Percentiles rank a stretch among this genome's conserved stretches.
These are phyloP conservation scores for Metellina segmentata DNA, from an alignment of 2,888 invertebrate genomes.

Conservation along the genomic window DNA sequence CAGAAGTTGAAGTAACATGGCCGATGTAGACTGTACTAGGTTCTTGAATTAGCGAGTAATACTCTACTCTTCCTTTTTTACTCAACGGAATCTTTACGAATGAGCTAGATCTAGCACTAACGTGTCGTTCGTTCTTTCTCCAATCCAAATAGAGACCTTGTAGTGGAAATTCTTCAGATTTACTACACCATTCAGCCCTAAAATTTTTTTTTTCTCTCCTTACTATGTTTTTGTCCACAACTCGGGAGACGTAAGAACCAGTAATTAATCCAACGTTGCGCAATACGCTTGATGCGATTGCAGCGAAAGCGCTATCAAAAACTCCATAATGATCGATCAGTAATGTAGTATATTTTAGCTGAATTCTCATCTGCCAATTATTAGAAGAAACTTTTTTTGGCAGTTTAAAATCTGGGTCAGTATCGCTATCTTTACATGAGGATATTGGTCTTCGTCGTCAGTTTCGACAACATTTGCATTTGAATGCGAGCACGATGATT, in stretches of 20 bases:
- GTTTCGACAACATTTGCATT: too few relatives aligned
- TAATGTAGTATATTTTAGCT: too few relatives aligned
- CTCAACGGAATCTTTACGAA: too few relatives aligned
- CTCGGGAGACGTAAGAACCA: conserved; percentile 12
- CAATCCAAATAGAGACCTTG: conserved; percentile 23
- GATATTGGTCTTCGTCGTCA: too few relatives aligned
- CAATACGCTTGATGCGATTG: conserved; percentile 34
- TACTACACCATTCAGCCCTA: conserved; percentile 27
- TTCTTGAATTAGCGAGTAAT: too few relatives aligned
- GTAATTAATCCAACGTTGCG: neutral
- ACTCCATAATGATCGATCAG: conserved; percentile 22
- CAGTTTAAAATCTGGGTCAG: neutral
- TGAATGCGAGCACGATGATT: conserved; percentile 1
- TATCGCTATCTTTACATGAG: too few relatives aligned
- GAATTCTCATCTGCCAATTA: conserved; percentile 23
- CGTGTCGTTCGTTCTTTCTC: conserved; percentile 39
- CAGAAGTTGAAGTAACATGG: too few relatives aligned
- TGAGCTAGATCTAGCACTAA: too few relatives aligned
- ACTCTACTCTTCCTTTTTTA: too few relatives aligned
- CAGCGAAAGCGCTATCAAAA: conserved; percentile 8
- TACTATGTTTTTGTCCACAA: conserved; percentile 32
- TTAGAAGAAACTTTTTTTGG: conserved; percentile 1
- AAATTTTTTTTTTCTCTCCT: conserved; percentile 24
- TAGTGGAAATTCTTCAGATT: neutral
- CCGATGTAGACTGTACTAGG: too few relatives aligned